Evolutionary conservation across 2,888 invertebrate species (phyloP), one percentile per base, ranked within the genome.

Genomic region (Cosmopolites sordidus): DNA sequence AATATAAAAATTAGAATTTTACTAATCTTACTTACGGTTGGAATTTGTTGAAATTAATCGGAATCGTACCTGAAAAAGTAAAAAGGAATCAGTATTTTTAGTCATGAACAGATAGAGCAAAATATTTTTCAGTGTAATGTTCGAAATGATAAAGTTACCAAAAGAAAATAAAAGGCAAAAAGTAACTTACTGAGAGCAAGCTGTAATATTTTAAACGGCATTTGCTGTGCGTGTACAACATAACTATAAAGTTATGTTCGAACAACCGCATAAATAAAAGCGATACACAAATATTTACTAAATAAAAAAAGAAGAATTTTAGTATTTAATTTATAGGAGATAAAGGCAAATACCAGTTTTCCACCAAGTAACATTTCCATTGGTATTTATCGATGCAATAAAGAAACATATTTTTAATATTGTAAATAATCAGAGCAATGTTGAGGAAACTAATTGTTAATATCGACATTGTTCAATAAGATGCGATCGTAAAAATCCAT

Each of bases 281-380:
- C 66, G 66, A 70, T 71, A 70, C 69, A 70, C 67, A 71, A 71
- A 71, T 70, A 70, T 71, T 69, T 68, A 65, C 65, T 60, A 69
- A 69, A 69, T 65, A 69, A 70, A 67, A 69, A 66, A 2, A 14
- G 37, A 39, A 33, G 33, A 33, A 33, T 33, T 33, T 5, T 5
- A 33, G 33, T 33, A 9, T 33, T 33, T 12, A 33, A 33, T 33
- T 33, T 33, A 33, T 33, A 33, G 33, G 33, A 9, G 33, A 33
- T 33, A 11, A 5, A 33, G n/a, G 3, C 33, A 33, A 33, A 33
- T 33, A 33, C 33, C 33, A 33, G 33, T 33, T 33, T 33, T 33
- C 12, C 33, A 12, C 3, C n/a, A 5, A 33, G 33, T 9, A 33
- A 33, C 33, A 33, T 33, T 9, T 33, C 12, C 33, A 9, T 11